These are phyloP conservation scores for Camponotus fellah DNA, from an alignment of 2,888 invertebrate species.

Conservation along the genomic window DNA sequence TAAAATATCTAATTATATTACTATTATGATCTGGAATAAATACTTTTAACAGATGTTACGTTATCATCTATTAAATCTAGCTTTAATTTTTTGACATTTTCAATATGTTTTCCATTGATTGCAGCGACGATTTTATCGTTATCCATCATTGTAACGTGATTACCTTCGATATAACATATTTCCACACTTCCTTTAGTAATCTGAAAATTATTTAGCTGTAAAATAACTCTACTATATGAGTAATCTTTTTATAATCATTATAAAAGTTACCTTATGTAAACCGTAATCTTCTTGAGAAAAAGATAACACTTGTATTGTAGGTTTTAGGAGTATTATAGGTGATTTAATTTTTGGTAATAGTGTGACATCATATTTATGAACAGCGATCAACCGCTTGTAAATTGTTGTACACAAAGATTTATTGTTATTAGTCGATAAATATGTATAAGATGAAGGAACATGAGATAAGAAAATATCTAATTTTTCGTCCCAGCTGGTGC, in stretches of 20 bases:
- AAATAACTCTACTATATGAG: not conserved
- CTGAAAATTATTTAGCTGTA: not conserved
- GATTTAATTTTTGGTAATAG: slow-evolving; percentile 87
- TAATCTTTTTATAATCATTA: not conserved
- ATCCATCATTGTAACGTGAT: not conserved
- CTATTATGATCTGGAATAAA: too few species aligned
- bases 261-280: slow-evolving; percentile 83
- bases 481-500: slow-evolving; percentile 88
- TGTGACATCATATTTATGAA: slow-evolving; percentile 82
- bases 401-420: slow-evolving; percentile 49
- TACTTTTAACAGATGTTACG: too few species aligned
- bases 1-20: too few species aligned
- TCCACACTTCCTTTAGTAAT: slow-evolving; percentile 13
- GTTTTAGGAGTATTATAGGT: slow-evolving; percentile 89
- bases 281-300: slow-evolving; percentile 90
- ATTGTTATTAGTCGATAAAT: not conserved
- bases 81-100: not conserved
- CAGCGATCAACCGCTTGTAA: slow-evolving; percentile 12
- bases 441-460: not conserved
- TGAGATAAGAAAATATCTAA: slow-evolving; percentile 86
- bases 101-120: not conserved
- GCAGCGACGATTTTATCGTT: not conserved
- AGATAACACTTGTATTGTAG: slow-evolving; percentile 87
- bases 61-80: too few species aligned
- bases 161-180: not conserved